A percentile compares a stretch with the other conserved stretches of the same genome.
phyloP scores from a whole-genome alignment of 2,888 invertebrate species.

The Eledone cirrhosa region DNA sequence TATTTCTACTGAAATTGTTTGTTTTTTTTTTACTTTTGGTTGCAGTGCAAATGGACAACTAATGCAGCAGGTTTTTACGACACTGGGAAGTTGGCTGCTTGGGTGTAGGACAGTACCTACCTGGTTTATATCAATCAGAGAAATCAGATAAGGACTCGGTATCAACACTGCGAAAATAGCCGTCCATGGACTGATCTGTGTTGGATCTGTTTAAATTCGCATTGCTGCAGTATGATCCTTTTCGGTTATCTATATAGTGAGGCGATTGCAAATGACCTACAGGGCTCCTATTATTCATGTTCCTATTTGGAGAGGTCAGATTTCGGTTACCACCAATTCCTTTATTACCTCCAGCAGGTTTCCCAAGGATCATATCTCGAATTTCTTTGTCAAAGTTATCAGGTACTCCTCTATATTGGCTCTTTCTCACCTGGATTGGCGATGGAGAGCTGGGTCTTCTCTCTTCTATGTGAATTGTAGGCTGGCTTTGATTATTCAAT shows the following conservation, averaged over 20 bases:
- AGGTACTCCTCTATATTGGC: background rate
- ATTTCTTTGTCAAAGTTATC: slow-evolving; percentile 26
- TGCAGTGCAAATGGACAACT: too few species aligned
- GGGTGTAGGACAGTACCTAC: background rate
- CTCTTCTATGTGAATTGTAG: background rate
- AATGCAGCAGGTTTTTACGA: too few species aligned
- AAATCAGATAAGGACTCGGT: slow-evolving; percentile 20
- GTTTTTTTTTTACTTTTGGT: too few species aligned
- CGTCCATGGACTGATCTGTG: background rate
- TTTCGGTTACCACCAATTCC: background rate
- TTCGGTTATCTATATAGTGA: background rate
- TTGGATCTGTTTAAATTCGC: background rate
- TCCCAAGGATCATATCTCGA: slow-evolving; percentile 14
- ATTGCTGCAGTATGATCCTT: background rate
- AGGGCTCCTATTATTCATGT: background rate
- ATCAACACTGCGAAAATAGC: slow-evolving; percentile 20
- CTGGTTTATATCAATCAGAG: slow-evolving; percentile 19
- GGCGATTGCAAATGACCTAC: background rate
- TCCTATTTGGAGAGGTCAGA: background rate
- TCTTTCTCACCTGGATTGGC: background rate
- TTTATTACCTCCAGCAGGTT: slow-evolving; percentile 4
- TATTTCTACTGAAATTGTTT: too few species aligned
- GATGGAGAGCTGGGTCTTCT: slow-evolving; percentile 10
- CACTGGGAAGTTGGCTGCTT: background rate
- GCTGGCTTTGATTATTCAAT: background rate